phyloP scores from a whole-genome alignment of 2,113 vertebrate genomes.

The Forbesichthys papilliferus region DNA sequence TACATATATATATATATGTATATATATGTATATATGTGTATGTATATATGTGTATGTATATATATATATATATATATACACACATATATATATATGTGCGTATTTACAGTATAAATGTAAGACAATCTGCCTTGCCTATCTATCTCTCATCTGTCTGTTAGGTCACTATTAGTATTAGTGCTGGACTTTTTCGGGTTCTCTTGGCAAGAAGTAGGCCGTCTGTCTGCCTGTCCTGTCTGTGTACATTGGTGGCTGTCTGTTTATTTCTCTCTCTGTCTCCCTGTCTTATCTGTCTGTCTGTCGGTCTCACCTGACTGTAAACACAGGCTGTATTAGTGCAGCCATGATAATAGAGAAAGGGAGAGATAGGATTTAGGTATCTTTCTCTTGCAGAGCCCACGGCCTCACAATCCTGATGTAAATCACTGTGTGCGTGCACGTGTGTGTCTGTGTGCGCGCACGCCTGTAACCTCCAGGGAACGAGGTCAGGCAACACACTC shows the following conservation, averaged over 20 bases:
- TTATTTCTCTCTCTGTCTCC: not conserved
- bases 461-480: constrained; percentile 19
- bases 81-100: too few species aligned
- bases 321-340: not conserved
- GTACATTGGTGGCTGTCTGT: not conserved
- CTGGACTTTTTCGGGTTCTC: constrained; percentile 28
- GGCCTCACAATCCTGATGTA: too few species aligned
- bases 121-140: not conserved
- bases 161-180: not conserved
- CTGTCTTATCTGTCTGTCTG: not conserved
- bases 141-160: not conserved
- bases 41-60: too few species aligned
- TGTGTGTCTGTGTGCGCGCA: not conserved
- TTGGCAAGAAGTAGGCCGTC: constrained; percentile 3
- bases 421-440: not conserved
- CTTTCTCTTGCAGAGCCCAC: not conserved
- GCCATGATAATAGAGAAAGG: not conserved
- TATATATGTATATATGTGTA: too few species aligned
- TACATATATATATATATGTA: too few species aligned
- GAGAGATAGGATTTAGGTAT: not conserved
- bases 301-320: not conserved
- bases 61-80: too few species aligned
- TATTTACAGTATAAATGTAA: not conserved
- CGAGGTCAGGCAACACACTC: constrained; percentile 53
- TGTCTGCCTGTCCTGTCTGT: not conserved